Percentiles rank a stretch among this genome's conserved stretches.
Conservation (phyloP, 2,888 invertebrate genomes). For the Drosophila suboccidentalis region DNA sequence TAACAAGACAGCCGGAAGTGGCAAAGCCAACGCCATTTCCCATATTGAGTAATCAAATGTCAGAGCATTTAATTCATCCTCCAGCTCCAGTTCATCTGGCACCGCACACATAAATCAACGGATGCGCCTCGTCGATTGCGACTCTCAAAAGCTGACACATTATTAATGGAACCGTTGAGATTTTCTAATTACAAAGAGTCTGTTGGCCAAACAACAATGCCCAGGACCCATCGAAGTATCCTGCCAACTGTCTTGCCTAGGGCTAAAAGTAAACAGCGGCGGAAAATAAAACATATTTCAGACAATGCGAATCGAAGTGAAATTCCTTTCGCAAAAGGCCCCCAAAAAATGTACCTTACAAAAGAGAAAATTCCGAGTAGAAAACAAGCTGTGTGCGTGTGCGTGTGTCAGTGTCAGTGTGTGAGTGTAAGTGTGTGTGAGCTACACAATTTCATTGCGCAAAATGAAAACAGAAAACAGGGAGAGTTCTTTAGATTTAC, state of each 20-base stretch:
- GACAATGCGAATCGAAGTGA: conserved; percentile 28
- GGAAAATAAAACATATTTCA: conserved; percentile 44
- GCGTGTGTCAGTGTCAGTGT: not conserved
- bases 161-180: conserved; percentile 56
- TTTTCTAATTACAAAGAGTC: conserved; percentile 56
- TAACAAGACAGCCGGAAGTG: conserved; percentile 57
- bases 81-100: not conserved
- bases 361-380: conserved; percentile 5
- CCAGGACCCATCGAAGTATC: not conserved
- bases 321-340: conserved; percentile 22
- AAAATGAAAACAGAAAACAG: not conserved
- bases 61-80: conserved; percentile 55
- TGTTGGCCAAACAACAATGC: not conserved
- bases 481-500: not conserved
- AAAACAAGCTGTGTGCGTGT: not conserved
- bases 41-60: conserved; percentile 72
- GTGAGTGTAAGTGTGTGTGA: not conserved
- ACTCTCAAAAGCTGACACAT: conserved; percentile 45
- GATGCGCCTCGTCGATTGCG: conserved; percentile 31
- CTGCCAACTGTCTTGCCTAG: conserved; percentile 17
- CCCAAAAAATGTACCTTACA: conserved; percentile 32
- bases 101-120: conserved; percentile 40
- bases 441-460: conserved; percentile 7
- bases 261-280: conserved; percentile 29
- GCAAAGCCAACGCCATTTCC: conserved; percentile 45